Conservation (phyloP, 2,888 invertebrate genomes). For the Drosophila parthenogenetica region DNA sequence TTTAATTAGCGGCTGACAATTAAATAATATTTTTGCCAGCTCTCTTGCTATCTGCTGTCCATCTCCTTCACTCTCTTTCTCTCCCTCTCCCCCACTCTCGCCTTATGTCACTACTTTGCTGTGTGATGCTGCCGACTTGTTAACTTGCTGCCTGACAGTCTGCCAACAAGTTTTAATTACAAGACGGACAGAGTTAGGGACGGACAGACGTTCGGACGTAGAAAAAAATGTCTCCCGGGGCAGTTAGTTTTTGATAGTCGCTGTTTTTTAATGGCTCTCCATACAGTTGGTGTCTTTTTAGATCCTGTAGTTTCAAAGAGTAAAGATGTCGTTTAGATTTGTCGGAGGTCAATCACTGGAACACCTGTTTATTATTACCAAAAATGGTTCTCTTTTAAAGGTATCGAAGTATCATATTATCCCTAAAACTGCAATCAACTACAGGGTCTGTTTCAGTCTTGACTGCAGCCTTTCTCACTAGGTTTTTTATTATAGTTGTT, state of each 20-base stretch:
- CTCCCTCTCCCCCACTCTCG: neutral
- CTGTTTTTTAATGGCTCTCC: constrained; percentile 70
- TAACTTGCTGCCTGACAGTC: constrained; percentile 80
- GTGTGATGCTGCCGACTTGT: constrained; percentile 77
- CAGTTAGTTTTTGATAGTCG: constrained; percentile 74
- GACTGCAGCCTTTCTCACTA: too few species aligned
- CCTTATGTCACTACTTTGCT: neutral
- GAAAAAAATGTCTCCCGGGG: constrained; percentile 51
- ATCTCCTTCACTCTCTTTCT: neutral
- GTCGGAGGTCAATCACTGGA: too few species aligned
- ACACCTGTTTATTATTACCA: too few species aligned
- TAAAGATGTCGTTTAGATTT: too few species aligned
- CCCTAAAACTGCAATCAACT: too few species aligned
- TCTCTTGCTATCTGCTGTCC: neutral
- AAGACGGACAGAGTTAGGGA: constrained; percentile 37
- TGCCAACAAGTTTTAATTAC: constrained; percentile 81
- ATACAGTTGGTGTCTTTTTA: constrained; percentile 16
- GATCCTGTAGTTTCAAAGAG: too few species aligned
- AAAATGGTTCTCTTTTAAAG: too few species aligned
- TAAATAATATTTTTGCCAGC: constrained; percentile 74
- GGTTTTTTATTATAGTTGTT: constrained; percentile 26
- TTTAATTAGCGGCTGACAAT: constrained; percentile 79
- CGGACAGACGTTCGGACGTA: constrained; percentile 15
- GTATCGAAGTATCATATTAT: too few species aligned
- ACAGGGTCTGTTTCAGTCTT: too few species aligned